Evolutionary conservation across 2,797 vertebrate genomes (phyloP).

Genomic region (Sphenodon punctatus): DNA sequence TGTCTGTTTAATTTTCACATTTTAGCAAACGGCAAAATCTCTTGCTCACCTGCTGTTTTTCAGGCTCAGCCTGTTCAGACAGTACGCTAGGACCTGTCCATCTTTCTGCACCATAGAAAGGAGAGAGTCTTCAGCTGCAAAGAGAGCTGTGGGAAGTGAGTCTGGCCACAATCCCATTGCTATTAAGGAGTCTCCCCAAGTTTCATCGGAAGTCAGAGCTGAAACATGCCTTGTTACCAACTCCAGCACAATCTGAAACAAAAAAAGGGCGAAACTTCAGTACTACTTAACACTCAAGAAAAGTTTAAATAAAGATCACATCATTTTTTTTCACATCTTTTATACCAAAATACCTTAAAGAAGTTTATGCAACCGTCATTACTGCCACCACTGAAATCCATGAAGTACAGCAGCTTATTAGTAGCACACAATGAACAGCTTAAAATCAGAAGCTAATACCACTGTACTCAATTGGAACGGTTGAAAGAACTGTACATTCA

Average conservation of each 20-base stretch:
- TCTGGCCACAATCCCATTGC: slow-evolving; percentile 93
- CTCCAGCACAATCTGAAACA: slow-evolving; percentile 81
- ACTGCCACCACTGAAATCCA: neutral
- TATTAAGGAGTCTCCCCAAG: slow-evolving; percentile 84
- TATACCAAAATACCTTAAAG: neutral
- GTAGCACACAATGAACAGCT: neutral
- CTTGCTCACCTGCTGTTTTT: slow-evolving; percentile 83
- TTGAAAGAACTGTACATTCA: no score
- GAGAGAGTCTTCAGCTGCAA: slow-evolving; percentile 90
- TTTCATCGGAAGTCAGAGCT: slow-evolving; percentile 76
- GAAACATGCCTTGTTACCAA: slow-evolving; percentile 84
- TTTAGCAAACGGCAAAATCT: neutral
- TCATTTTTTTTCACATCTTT: neutral
- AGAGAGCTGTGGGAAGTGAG: slow-evolving; percentile 83
- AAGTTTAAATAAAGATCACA: neutral
- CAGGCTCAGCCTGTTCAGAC: slow-evolving; percentile 88
- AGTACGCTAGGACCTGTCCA: slow-evolving; percentile 90
- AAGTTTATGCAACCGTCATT: fast-evolving
- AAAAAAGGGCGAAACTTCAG: neutral
- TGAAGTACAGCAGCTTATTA: neutral
- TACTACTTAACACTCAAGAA: neutral
- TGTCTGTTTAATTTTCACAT: neutral
- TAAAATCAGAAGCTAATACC: neutral
- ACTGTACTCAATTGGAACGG: neutral
- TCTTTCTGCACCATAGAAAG: slow-evolving; percentile 87